Conservation (phyloP, 2,797 vertebrate genomes). For the Trematomus bernacchii region DNA sequence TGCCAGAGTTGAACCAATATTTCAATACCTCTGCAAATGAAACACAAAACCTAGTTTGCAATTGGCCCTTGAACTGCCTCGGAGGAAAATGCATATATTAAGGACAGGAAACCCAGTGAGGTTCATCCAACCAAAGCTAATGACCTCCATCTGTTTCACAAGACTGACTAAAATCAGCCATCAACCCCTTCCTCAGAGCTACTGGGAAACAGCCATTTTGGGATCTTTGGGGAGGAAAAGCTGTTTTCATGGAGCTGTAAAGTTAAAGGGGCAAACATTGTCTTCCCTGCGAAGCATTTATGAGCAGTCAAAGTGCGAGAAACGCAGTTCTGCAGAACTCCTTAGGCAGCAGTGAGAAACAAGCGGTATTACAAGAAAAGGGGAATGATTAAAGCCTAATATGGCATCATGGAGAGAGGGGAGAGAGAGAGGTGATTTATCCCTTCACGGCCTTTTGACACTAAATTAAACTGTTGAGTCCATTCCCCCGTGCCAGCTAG, state of each 20-base stretch:
- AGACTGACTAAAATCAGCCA: conserved; percentile 47
- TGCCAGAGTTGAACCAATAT: too few species aligned
- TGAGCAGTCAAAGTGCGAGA: conserved; percentile 46
- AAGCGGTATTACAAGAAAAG: conserved; percentile 78
- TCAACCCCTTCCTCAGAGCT: conserved; percentile 42
- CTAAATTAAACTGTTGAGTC: conserved; percentile 92
- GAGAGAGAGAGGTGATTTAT: conserved; percentile 84
- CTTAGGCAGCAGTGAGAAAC: conserved; percentile 70
- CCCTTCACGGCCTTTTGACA: conserved; percentile 89
- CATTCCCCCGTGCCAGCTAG: conserved; percentile 89
- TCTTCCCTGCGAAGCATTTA: conserved; percentile 47
- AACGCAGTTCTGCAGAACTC: conserved; percentile 63
- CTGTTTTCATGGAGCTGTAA: conserved; percentile 15
- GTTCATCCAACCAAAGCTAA: conserved; percentile 22
- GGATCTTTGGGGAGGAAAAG: conserved; percentile 33
- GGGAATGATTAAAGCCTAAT: conserved; percentile 82
- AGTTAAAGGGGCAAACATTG: conserved; percentile 27
- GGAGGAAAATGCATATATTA: too few species aligned
- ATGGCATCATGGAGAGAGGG: conserved; percentile 73
- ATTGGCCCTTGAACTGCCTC: too few species aligned
- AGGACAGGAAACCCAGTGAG: too few species aligned
- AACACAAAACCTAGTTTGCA: too few species aligned
- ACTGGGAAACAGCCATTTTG: conserved; percentile 24
- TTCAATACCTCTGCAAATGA: too few species aligned
- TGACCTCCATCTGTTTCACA: conserved; percentile 70